Evolutionary conservation across 30 jellyfish, hydroid and myxozoan species (phyloP), one percentile per base, ranked within the genome.

Genomic region (Aurelia aurita): DNA sequence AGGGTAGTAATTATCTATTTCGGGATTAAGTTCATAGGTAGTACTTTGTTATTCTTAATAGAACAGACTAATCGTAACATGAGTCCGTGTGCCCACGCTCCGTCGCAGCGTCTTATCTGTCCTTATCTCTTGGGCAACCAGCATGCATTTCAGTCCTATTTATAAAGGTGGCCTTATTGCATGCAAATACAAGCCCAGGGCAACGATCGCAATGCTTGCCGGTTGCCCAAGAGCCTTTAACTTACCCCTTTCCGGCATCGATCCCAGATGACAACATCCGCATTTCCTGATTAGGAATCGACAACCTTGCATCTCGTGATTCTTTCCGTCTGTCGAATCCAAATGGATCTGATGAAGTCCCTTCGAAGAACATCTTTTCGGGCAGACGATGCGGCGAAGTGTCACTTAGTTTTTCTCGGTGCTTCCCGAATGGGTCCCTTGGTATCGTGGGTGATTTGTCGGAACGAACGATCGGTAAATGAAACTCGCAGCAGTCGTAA

Each of bases 361-460:
- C 32, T 7, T 34, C 49, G 15, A 51, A 27, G 18, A 59, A 21
- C 19, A 63, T 25, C 34, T 59, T 82, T 0, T 73, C 85, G 43
- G 91, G 91, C 39, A 82, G 21, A 32, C 82, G 82, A 54, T 82
- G 91, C 57, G 25, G 63, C 27, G 85, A 18, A 18, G 91, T 82
- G 34, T 82, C 79, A 2, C 58, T 84, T 22, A 82, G 78, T 34
- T 66, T 82, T 2, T 85, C 91, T 43, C 91, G 29, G 9, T 59
- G 63, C 31, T 68, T 59, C 6, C n/a, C 64, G 57, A 82, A 82
- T 12, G 91, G 91, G 35, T 26, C 79, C 28, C 53, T 82, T 39
- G 91, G 91, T 68, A 23, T 54, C 19, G 91, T 82, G 1, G 44
- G 20, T 5, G 85, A 53, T 34, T 68, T 82, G 13, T 82, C 91